Evolutionary conservation across 1,140 invertebrate genomes (phyloP).

Genomic region (Lepidurus apus): DNA sequence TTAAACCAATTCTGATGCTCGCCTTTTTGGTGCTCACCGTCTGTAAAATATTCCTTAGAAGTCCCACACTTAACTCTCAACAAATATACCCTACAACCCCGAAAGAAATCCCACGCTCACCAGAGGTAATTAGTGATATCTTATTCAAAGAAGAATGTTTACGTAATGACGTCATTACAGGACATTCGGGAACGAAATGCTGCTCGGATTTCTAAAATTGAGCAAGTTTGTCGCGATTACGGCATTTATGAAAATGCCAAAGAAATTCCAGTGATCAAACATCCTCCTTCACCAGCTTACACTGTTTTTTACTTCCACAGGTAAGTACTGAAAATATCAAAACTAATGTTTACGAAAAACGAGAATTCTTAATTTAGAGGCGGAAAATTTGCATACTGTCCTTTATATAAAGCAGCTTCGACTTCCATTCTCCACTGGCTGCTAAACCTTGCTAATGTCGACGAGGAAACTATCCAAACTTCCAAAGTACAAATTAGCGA

Average conservation of each 20-base stretch:
- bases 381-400: slow-evolving; percentile 51
- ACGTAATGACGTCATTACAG: not conserved
- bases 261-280: slow-evolving; percentile 41
- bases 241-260: not conserved
- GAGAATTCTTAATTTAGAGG: slow-evolving; percentile 40
- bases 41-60: not conserved
- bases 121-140: not conserved
- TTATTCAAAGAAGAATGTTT: not conserved
- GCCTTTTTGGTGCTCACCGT: not conserved
- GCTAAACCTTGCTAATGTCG: slow-evolving; percentile 39
- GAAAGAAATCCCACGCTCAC: not conserved
- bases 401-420: slow-evolving; percentile 53
- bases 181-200: slow-evolving; percentile 45
- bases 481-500: slow-evolving; percentile 41
- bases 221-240: slow-evolving; percentile 16
- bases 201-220: slow-evolving; percentile 37
- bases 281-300: slow-evolving; percentile 52
- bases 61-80: not conserved
- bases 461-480: slow-evolving; percentile 38
- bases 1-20: not conserved
- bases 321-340: slow-evolving; percentile 45
- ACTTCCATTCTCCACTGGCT: slow-evolving; percentile 40
- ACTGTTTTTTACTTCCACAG: slow-evolving; percentile 50
- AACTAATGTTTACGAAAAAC: slow-evolving; percentile 26
- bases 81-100: not conserved